These are phyloP conservation scores for Nephrotoma guestfalica DNA, from an alignment of 2,888 invertebrate genomes.

Conservation along the genomic window DNA sequence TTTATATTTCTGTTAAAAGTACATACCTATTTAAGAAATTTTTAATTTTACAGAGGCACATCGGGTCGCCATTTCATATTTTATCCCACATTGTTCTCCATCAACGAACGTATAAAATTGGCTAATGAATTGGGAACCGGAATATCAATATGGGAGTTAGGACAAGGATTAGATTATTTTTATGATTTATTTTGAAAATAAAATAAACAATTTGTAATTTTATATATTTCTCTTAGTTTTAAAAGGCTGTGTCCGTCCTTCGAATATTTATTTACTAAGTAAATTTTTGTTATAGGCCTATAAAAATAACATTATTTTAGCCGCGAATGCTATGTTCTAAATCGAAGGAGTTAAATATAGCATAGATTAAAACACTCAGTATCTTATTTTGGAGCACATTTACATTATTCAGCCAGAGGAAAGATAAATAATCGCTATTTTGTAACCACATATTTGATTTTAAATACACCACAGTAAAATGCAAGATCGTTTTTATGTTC, in stretches of 20 bases:
- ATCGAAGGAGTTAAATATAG: too few species aligned
- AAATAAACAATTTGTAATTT: background rate
- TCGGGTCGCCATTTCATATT: conserved; percentile 64
- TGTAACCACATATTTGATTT: too few species aligned
- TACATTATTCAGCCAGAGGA: too few species aligned
- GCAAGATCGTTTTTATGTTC: too few species aligned
- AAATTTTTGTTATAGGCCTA: background rate
- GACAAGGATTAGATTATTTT: conserved; percentile 89
- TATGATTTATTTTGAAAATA: conserved; percentile 62
- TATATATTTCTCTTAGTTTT: background rate
- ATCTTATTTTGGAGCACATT: too few species aligned
- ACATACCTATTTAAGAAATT: background rate
- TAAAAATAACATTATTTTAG: background rate
- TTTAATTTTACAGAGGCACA: conserved; percentile 38
- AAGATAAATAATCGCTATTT: too few species aligned
- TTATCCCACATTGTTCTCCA: conserved; percentile 79
- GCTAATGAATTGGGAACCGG: conserved; percentile 69
- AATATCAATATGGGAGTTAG: conserved; percentile 90
- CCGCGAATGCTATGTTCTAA: background rate
- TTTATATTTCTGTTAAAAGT: background rate
- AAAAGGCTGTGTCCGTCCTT: background rate
- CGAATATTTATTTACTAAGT: background rate
- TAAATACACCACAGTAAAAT: too few species aligned
- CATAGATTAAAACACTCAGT: too few species aligned
- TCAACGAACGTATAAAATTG: conserved; percentile 63